Percentiles rank a stretch among this genome's conserved stretches.
Evolutionary conservation across 2,113 vertebrate species (phyloP).

Genomic region (Casuarius casuarius): DNA sequence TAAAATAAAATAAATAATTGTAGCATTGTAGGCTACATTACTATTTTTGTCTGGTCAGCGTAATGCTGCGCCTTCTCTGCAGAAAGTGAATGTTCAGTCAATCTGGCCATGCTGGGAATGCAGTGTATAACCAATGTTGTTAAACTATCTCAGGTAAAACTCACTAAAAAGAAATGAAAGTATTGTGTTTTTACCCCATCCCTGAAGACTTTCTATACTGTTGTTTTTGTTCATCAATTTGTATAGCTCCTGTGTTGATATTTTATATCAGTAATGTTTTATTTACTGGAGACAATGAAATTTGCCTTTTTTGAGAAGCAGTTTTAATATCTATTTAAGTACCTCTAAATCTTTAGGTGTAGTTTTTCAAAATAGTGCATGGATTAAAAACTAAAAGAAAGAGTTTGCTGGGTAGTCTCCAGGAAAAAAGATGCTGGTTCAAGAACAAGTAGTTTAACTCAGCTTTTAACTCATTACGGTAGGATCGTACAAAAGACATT

Average conservation of each 20-base stretch:
- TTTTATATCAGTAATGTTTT: neutral
- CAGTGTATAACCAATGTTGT: neutral
- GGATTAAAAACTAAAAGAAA: neutral
- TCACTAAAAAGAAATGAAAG: neutral
- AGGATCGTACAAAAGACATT: neutral
- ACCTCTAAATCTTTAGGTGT: neutral
- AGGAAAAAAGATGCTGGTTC: neutral
- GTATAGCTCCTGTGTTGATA: neutral
- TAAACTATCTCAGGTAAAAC: neutral
- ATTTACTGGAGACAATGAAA: neutral
- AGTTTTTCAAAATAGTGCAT: neutral
- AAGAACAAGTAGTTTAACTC: neutral
- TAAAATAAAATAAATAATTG: neutral
- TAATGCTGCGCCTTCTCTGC: neutral
- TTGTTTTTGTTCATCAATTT: neutral
- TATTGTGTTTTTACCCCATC: neutral
- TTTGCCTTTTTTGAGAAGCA: conserved; percentile 23
- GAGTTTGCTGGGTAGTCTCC: neutral
- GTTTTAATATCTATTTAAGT: neutral
- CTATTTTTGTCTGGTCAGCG: neutral
- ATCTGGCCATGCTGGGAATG: neutral
- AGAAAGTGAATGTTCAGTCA: neutral
- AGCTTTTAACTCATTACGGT: neutral
- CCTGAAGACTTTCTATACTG: neutral
- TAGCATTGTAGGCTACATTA: neutral